Evolutionary conservation across 1,140 invertebrate species (phyloP).

Genomic region (Aethina tumida): DNA sequence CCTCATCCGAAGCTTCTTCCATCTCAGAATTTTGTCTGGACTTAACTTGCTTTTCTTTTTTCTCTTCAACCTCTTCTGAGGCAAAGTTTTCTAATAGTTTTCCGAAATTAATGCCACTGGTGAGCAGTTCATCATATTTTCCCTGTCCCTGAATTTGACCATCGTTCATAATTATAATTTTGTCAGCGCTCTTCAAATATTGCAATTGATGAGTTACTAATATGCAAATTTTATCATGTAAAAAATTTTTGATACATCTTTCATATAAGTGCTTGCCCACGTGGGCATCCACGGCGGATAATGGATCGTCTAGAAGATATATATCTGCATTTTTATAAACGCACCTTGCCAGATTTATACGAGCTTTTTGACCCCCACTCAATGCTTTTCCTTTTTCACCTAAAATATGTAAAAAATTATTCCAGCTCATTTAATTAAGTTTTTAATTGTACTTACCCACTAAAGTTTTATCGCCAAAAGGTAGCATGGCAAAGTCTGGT

Average conservation of each 20-base stretch:
- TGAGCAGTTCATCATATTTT: conserved; percentile 35
- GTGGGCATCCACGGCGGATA: conserved; percentile 54
- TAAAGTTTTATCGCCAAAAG: conserved; percentile 41
- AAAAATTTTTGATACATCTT: conserved; percentile 43
- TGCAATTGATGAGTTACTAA: conserved; percentile 67
- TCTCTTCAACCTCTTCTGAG: conserved; percentile 31
- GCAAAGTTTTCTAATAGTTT: conserved; percentile 33
- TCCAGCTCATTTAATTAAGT: too few relatives aligned
- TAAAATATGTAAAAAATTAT: too few relatives aligned
- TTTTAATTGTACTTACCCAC: too few relatives aligned
- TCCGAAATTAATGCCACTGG: conserved; percentile 35
- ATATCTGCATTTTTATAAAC: conserved; percentile 48
- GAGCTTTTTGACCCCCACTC: conserved; percentile 70
- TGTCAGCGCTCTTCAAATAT: conserved; percentile 52
- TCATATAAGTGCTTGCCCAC: conserved; percentile 54
- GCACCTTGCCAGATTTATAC: conserved; percentile 61
- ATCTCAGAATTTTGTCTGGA: conserved; percentile 37
- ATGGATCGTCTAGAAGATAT: conserved; percentile 61
- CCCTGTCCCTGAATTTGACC: conserved; percentile 38
- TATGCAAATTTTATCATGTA: conserved; percentile 58
- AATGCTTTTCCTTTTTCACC: conserved; percentile 66
- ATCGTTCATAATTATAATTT: conserved; percentile 39
- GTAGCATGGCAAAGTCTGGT: conserved; percentile 60
- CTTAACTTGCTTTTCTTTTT: conserved; percentile 27
- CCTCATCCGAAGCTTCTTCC: conserved; percentile 30